These are phyloP conservation scores for Ascidia mentula DNA, from an alignment of 23 tunicate species.

Conservation along the genomic window DNA sequence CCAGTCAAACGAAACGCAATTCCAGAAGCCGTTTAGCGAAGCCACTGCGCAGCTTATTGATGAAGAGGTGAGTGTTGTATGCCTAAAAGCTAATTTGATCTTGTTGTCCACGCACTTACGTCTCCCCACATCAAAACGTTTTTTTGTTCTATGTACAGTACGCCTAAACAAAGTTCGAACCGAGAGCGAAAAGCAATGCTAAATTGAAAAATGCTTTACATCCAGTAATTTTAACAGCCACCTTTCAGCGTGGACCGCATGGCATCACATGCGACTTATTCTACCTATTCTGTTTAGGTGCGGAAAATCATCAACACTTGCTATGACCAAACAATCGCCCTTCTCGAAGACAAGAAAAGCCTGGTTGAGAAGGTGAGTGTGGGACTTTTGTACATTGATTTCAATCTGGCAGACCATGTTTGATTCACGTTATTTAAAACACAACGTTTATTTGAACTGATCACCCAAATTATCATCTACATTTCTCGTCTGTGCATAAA, in stretches of 20 bases:
- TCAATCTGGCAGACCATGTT: too few species aligned
- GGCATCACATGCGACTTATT: neutral
- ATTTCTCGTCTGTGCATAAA: too few species aligned
- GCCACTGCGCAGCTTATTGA: slow-evolving; percentile 90
- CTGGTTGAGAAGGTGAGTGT: slow-evolving; percentile 76
- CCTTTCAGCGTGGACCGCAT: neutral
- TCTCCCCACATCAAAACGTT: neutral
- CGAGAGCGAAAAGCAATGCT: too few species aligned
- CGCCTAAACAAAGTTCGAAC: too few species aligned
- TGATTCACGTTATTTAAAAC: too few species aligned
- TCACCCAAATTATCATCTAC: too few species aligned
- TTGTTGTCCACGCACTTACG: neutral
- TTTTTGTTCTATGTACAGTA: too few species aligned
- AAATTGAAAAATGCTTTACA: neutral
- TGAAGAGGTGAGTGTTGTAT: slow-evolving; percentile 68
- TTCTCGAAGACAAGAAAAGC: slow-evolving; percentile 61
- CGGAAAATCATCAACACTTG: slow-evolving; percentile 53
- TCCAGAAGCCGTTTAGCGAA: slow-evolving; percentile 96
- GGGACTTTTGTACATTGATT: too few species aligned
- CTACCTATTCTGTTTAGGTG: slow-evolving; percentile 19
- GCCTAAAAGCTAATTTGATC: too few species aligned
- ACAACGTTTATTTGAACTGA: too few species aligned
- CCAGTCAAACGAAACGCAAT: slow-evolving; percentile 26
- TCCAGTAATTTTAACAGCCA: neutral
- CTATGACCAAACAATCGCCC: slow-evolving; percentile 52